These are phyloP conservation scores for Aurelia aurita complex sp. Pacific DNA, from an alignment of 30 jellyfish, hydroid and myxozoan species.

Conservation along the genomic window DNA sequence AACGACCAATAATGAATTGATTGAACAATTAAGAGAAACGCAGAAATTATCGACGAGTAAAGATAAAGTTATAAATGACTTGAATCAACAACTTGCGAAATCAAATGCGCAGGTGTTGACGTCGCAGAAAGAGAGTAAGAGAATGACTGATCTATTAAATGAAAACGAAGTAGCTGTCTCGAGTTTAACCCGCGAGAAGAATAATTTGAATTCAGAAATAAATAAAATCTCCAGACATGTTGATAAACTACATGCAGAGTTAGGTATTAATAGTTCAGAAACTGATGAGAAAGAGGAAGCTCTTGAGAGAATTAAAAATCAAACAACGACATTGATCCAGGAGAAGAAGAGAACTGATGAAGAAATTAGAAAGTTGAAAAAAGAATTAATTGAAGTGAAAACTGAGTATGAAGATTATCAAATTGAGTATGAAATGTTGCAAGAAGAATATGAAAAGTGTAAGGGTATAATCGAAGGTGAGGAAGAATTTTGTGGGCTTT, in stretches of 20 bases:
- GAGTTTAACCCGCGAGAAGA: slow-evolving; percentile 38
- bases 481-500: no score
- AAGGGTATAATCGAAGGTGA: slow-evolving; percentile 44
- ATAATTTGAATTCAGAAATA: slow-evolving; percentile 26
- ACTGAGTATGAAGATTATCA: slow-evolving; percentile 50
- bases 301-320: slow-evolving; percentile 37
- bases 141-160: slow-evolving; percentile 25
- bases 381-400: slow-evolving; percentile 4
- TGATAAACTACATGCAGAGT: slow-evolving; percentile 20
- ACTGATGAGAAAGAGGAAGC: slow-evolving; percentile 21
- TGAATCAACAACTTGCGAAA: slow-evolving; percentile 61
- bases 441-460: slow-evolving; percentile 63
- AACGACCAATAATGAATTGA: slow-evolving; percentile 41
- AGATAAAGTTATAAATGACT: slow-evolving; percentile 53
- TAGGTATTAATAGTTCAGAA: slow-evolving; percentile 7
- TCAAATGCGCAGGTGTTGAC: slow-evolving; percentile 18
- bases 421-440: slow-evolving; percentile 44
- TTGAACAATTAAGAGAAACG: slow-evolving; percentile 59
- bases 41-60: slow-evolving; percentile 61
- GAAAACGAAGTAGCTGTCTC: slow-evolving; percentile 34
- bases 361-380: slow-evolving; percentile 15
- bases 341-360: slow-evolving; percentile 18
- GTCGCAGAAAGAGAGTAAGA: slow-evolving; percentile 47
- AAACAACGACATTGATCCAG: slow-evolving; percentile 39
- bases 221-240: slow-evolving; percentile 18